Evolutionary conservation across 2,888 invertebrate genomes (phyloP), one percentile per base, ranked within the genome.

Genomic region (Drosophila algonquin): DNA sequence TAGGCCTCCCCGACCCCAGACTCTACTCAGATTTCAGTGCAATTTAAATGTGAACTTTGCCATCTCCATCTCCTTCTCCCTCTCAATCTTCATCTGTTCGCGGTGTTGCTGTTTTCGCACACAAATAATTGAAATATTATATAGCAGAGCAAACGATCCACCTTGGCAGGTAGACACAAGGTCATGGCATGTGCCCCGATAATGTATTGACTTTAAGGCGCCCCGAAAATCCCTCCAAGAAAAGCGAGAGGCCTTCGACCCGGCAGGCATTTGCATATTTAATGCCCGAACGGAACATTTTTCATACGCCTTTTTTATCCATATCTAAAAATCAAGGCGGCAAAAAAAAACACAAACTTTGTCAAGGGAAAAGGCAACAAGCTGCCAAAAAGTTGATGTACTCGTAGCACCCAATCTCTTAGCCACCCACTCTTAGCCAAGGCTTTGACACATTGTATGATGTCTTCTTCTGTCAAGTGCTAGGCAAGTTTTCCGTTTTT

Each of bases 261-360:
- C 62, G 58, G 27, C 68, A 46, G 32, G 52, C 58, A 79, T 82
- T 86, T 83, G 69, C 87, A 87, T 89, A 80, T 80, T 74, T 80
- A 63, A 81, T 74, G 72, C 71, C 62, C 62, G 57, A 58, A 21
- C 3, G 54, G 69, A 63, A 74, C 69, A 75, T 68, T 75, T 73
- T 63, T 51, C 50, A 57, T 59, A 55, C 68, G 58, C 61, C 62
- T 77, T 77, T 68, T 71, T 60, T 63, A 63, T 67, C 62, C 63
- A 63, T 76, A 76, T 76, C 77, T 67, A 57, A 87, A 40, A 77
- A 74, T 75, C 72, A 60, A 63, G 51, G n/a, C 61, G 62, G 62
- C 57, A 54, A 63, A 67, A 72, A 71, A 72, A 72, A 81, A 40
- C 63, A 35, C 65, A 30, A 35, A 7, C 32, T 52, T 58, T 70